Base-by-base conservation (phyloP, 1,140 invertebrate genomes). In the Hyles vespertilio region DNA sequence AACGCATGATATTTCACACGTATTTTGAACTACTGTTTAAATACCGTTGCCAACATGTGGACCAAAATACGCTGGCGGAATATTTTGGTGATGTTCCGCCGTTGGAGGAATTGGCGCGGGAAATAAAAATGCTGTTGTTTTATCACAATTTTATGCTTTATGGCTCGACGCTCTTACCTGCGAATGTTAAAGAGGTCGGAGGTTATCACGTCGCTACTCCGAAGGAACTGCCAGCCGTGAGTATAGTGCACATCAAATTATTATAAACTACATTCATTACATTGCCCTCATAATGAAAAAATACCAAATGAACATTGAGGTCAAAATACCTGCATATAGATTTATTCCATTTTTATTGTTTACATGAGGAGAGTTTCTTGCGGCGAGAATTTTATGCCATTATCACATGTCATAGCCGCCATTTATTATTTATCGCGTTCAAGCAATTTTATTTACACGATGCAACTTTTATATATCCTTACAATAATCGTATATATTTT, bases 161-260 rank as follows among this genome's bases (percentile, higher is more conserved):
- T 46, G 89, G 90, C 1, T 89, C 91, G 0, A 87, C 85, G 51
- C 89, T 93, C 4, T 69, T 91, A n/a, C 87, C 92, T 0, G 91
- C 93, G 0, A 91, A 91, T 59, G 81, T 94, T 10, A 90, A 93
- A 40, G 93, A 94, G 83, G 82, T 94, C 32, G 92, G 92, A 8
- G 94, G 93, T 6, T 89, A 94, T 64, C 93, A 94, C 63, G 87
- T 93, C 34, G 77, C 78, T 53, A 76, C 92, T 62, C 70, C 91
- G 0, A 91, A 93, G 59, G 72, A 86, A 6, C 62, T 94, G 54
- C 85, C 90, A 8, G 51, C 88, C 57, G 91, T 92, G 81, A 89
- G 79, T 79, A 12, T n/a, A 7, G 43, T 45, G 7, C n/a, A 8
- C n/a, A 45, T n/a, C 7, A n/a, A n/a, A 22, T 1, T 22, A 22